Evolutionary conservation across 2,888 invertebrate species (phyloP), one percentile per base, ranked within the genome.

Genomic region (Trypoxylon attenuatum): DNA sequence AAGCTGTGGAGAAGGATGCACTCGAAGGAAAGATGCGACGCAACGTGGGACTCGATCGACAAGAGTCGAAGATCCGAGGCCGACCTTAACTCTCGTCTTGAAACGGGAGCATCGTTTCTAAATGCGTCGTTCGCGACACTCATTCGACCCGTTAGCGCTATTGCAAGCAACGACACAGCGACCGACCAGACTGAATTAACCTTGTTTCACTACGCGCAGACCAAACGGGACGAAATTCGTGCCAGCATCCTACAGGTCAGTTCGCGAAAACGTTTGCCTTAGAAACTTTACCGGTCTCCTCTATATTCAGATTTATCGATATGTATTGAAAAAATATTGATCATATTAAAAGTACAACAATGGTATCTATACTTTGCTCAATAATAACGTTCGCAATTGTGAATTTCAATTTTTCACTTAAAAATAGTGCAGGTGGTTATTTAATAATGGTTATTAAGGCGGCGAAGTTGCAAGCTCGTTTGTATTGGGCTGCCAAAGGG

Each of bases 21-120:
- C 6, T 16, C 16, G 38, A 25, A 29, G 42, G n/a, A n/a, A n/a
- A n/a, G n/a, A n/a, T n/a, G n/a, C n/a, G n/a, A n/a, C n/a, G n/a
- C n/a, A n/a, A n/a, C n/a, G n/a, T n/a, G n/a, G n/a, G n/a, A 54
- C 33, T 52, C 64, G 50, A 46, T 15, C 46, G 58, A 19, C 55
- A 47, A 66, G 54, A 38, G 43, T 49, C 66, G 56, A 69, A 46
- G 58, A 49, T 68, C 49, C 43, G 58, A 67, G 68, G 57, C 47
- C 68, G 73, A 73, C 76, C 72, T 73, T 76, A 76, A 76, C 76
- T 71, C 67, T 68, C 62, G 55, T 42, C 60, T 67, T 52, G 64
- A 73, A 76, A 76, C 66, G 68, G 39, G 70, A 73, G 71, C 75
- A 67, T 68, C 71, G 69, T 56, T 76, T 76, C 75, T 76, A 76